Evolutionary conservation across 2,797 vertebrate species (phyloP), one percentile per base, ranked within the genome.

Genomic region (Oreochromis mossambicus): DNA sequence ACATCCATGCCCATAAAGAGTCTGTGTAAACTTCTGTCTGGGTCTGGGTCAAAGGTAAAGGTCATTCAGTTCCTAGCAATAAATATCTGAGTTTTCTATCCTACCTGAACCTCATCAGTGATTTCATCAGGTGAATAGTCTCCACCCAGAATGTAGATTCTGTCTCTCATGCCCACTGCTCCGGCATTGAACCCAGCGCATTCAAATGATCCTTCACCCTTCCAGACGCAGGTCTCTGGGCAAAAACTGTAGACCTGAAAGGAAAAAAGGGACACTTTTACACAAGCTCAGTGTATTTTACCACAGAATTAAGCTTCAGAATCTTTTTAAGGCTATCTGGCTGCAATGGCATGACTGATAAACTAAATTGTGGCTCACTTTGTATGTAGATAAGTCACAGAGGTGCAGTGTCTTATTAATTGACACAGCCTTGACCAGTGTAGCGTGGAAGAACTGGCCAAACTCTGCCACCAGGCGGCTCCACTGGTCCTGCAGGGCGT

Each of bases 101-200:
- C 12, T 86, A 99, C 98, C 95, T 99, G 98, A 50, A 97, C 98
- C 93, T 99, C 98, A 77, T 99, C 98, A 5, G 98, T 98, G 90
- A 99, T 97, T 95, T 99, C 98, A 36, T 99, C 97, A 2, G 98
- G 98, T 50, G 98, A 98, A 82, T 99, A 99, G 93, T 99, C 98
- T 41, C 98, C 98, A 14, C 98, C 98, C 84, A 99, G 93, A 88
- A 99, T 98, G 90, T 98, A 99, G 94, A 99, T 99, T 93, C 97
- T 97, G 91, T 98, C 98, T 91, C 95, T 96, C 78, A 97, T 96
- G 5, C 97, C 97, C 88, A 99, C 96, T n/a, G 98, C 97, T 15
- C 97, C 98, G 11, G 98, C 98, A 78, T 99, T 99, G 95, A 99
- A 99, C 3, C 98, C 98, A 63, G 98, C 98, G 1, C 98, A 99